Evolutionary conservation across 2,113 vertebrate species (phyloP).

Genomic region (Laticauda laticaudata): DNA sequence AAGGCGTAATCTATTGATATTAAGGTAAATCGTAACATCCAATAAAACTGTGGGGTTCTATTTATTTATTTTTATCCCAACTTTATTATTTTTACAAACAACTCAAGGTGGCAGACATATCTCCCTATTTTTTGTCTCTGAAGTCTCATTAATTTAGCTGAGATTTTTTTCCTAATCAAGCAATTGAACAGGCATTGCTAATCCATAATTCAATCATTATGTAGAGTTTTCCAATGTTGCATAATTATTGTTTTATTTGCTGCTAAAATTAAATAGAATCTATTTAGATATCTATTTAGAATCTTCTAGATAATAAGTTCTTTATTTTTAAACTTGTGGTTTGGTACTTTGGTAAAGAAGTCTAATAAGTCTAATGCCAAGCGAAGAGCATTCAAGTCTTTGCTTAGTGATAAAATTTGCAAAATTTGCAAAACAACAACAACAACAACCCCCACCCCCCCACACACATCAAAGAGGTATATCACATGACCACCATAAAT

Average conservation of each 20-base stretch:
- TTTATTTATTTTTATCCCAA: neutral
- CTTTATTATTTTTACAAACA: neutral
- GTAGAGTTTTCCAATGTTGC: neutral
- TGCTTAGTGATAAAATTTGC: neutral
- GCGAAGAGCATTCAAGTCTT: neutral
- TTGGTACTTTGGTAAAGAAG: neutral
- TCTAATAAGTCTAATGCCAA: neutral
- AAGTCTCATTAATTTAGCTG: neutral
- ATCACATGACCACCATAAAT: neutral
- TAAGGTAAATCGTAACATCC: neutral
- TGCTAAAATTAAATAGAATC: neutral
- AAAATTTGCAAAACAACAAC: neutral
- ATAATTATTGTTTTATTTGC: neutral
- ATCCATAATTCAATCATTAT: neutral
- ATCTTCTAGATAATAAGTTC: neutral
- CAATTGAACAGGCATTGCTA: neutral
- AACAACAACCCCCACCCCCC: no score
- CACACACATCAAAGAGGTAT: neutral
- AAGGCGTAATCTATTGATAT: neutral
- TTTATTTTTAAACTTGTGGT: neutral
- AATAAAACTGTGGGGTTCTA: neutral
- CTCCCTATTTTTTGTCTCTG: neutral
- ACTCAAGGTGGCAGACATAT: neutral
- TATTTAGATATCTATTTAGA: no score
- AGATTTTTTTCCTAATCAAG: neutral